Evolutionary conservation across 2,113 vertebrate genomes (phyloP), one percentile per base, ranked within the genome.

Genomic region (Grammomys dolichurus): DNA sequence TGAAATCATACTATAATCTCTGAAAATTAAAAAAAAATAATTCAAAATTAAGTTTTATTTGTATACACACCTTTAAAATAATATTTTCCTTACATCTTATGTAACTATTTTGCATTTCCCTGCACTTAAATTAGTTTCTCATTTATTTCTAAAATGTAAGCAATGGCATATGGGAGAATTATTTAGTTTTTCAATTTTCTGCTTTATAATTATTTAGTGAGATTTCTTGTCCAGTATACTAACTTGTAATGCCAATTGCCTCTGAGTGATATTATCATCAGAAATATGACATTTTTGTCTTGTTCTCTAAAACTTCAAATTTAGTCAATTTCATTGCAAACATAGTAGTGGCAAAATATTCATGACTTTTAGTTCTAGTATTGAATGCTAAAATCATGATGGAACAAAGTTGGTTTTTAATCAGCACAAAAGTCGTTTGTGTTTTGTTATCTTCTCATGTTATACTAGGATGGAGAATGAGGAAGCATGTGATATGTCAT

Each of bases 391-490:
- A n/a, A 75, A 90, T 88, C 76, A 76, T 46, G 80, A 84, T 92
- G 70, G 40, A 80, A 90, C 87, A 9, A 87, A 17, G 26, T 81
- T 89, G 65, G 51, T 16, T 54, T 90, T 92, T 76, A 94, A 86
- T 93, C 85, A 56, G 2, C 56, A 20, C 16, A 48, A 82, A 90
- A 94, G n/a, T 13, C 14, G 26, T 72, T 3, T 70, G 13, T 76
- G 9, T 87, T 97, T 93, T 89, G 92, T 86, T 22, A 24, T 54
- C 70, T 75, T 97, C 24, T 89, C 80, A 43, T 54, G 8, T 82
- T 56, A 85, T 6, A 14, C 14, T 51, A 95, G 33, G 1, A 72
- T 12, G 24, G 1, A 56, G 19, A 92, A 7, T 9, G 82, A 63
- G 65, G 67, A 51, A 9, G 76, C 8, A 85, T 94, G 65, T 69